phyloP scores from a whole-genome alignment of 2,797 vertebrate genomes.

The Australoheros facetus region DNA sequence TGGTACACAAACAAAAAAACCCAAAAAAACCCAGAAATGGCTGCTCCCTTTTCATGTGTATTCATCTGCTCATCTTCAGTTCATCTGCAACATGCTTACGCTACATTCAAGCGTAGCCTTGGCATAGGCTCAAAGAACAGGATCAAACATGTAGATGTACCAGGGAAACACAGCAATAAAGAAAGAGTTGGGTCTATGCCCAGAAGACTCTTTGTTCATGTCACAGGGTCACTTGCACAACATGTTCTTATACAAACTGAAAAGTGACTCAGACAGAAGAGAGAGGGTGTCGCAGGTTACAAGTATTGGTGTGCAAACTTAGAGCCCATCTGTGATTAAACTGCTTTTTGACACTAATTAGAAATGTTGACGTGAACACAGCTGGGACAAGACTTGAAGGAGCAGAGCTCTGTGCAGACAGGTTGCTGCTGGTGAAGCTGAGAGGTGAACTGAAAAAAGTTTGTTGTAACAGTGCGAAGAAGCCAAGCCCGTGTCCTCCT shows the following conservation, averaged over 20 bases:
- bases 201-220: slow-evolving; percentile 48
- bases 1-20: not conserved
- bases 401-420: not conserved
- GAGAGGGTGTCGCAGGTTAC: slow-evolving; percentile 16
- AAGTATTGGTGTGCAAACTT: slow-evolving; percentile 42
- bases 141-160: slow-evolving; percentile 44
- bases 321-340: slow-evolving; percentile 66
- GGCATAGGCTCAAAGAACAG: slow-evolving; percentile 34
- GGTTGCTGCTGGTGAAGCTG: slow-evolving; percentile 40
- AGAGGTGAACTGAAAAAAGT: slow-evolving; percentile 35
- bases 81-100: slow-evolving; percentile 24
- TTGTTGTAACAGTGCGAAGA: slow-evolving; percentile 5
- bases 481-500: slow-evolving; percentile 11
- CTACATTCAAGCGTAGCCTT: slow-evolving; percentile 26
- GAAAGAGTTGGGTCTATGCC: slow-evolving; percentile 50
- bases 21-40: not conserved
- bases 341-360: slow-evolving; percentile 70
- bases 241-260: slow-evolving; percentile 14
- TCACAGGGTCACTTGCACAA: slow-evolving; percentile 53
- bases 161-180: not conserved
- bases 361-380: slow-evolving; percentile 57
- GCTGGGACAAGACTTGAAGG: slow-evolving; percentile 41
- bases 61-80: not conserved
- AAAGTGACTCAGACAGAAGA: not conserved
- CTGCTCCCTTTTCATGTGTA: slow-evolving; percentile 34